Conservation (phyloP, 2,797 vertebrate genomes). For the Caiman crocodilus region DNA sequence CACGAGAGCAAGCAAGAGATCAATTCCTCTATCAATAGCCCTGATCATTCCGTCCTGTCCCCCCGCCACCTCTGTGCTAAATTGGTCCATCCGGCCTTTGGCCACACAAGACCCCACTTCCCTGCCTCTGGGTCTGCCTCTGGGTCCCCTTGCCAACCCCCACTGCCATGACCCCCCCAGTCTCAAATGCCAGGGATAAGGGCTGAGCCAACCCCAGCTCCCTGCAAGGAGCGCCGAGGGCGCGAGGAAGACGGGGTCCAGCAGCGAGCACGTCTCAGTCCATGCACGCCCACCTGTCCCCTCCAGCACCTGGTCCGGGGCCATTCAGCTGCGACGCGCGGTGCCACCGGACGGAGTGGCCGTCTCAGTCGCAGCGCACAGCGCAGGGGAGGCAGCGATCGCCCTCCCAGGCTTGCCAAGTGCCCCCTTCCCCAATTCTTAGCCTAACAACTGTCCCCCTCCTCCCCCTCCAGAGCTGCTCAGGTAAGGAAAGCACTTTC, state of each 20-base stretch:
- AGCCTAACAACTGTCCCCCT: neutral
- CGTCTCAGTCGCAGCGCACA: neutral
- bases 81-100: neutral
- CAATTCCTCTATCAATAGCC: neutral
- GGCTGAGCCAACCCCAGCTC: too few species aligned
- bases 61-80: neutral
- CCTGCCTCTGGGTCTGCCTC: neutral
- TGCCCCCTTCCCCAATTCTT: neutral
- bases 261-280: neutral
- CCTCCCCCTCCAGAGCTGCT: neutral
- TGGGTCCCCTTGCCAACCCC: too few species aligned
- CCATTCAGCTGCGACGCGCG: neutral
- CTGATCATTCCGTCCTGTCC: neutral
- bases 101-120: neutral
- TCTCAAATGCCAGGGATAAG: too few species aligned
- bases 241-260: too few species aligned
- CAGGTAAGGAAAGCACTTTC: neutral
- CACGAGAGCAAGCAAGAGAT: neutral
- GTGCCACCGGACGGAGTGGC: neutral
- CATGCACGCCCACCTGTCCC: neutral
- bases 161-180: too few species aligned
- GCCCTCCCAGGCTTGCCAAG: too few species aligned
- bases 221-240: too few species aligned
- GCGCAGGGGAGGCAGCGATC: neutral
- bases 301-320: neutral